phyloP scores from a whole-genome alignment of 1,140 invertebrate genomes.

The Ladona fulva region DNA sequence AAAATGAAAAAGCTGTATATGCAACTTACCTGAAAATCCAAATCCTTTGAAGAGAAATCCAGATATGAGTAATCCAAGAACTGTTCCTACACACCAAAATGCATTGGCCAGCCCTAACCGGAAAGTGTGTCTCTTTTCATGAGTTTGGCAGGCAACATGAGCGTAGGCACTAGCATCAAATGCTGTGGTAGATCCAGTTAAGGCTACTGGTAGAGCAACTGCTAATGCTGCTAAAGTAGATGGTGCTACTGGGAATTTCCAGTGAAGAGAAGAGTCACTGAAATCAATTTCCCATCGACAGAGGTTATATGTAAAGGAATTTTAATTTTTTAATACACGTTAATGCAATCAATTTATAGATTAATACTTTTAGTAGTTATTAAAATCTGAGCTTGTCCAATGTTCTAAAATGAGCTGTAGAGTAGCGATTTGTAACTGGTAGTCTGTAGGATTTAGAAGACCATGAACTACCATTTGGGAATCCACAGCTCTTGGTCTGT shows the following conservation, averaged over 20 bases:
- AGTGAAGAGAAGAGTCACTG: too few species aligned
- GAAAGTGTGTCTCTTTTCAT: not conserved
- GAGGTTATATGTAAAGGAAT: too few species aligned
- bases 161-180: not conserved
- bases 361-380: too few species aligned
- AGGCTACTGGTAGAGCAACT: not conserved
- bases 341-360: too few species aligned
- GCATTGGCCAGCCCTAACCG: not conserved
- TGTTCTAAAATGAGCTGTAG: too few species aligned
- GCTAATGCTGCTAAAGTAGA: not conserved
- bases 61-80: slow-evolving; percentile 9
- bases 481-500: too few species aligned
- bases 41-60: not conserved
- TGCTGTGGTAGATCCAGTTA: not conserved
- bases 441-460: too few species aligned
- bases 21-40: not conserved
- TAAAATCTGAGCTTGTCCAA: too few species aligned
- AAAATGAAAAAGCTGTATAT: too few species aligned
- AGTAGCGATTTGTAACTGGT: too few species aligned
- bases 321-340: not conserved
- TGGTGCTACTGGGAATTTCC: not conserved
- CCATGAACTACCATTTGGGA: too few species aligned
- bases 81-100: slow-evolving; percentile 9
- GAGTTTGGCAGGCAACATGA: not conserved
- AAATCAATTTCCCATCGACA: too few species aligned